phyloP scores from a whole-genome alignment of 1,140 invertebrate genomes.

The Cyphomyrmex costatus region DNA sequence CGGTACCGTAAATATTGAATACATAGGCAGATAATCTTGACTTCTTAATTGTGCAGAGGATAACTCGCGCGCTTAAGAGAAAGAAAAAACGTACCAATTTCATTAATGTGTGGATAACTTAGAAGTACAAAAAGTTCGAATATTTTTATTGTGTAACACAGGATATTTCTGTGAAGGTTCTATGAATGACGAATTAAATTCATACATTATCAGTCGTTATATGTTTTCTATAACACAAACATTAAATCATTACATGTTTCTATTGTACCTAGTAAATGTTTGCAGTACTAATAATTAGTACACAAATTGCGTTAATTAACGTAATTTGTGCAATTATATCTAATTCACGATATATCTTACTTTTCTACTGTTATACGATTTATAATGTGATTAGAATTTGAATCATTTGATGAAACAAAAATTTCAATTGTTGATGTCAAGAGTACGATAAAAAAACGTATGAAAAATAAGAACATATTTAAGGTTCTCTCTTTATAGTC shows the following conservation, averaged over 20 bases:
- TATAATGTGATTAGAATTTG: not conserved
- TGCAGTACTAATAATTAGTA: not conserved
- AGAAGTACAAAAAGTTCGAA: not conserved
- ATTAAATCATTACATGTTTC: not conserved
- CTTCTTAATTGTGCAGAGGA: slow-evolving; percentile 72
- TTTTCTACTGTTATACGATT: not conserved
- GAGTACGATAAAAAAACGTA: not conserved
- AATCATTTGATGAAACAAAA: not conserved
- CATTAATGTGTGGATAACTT: slow-evolving; percentile 7
- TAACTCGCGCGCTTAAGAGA: not conserved
- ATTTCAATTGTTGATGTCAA: not conserved
- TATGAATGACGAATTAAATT: not conserved
- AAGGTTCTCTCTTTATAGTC: too few species aligned
- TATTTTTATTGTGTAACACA: not conserved
- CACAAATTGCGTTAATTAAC: not conserved
- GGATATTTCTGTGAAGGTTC: not conserved
- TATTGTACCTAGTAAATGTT: not conserved
- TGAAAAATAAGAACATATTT: not conserved
- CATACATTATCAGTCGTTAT: not conserved
- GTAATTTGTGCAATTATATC: not conserved
- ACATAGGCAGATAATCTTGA: slow-evolving; percentile 73
- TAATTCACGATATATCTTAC: not conserved
- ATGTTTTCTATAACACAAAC: not conserved
- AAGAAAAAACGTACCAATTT: not conserved
- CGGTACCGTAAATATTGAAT: slow-evolving; percentile 75